Evolutionary conservation across 1,140 invertebrate genomes (phyloP), one percentile per base, ranked within the genome.

Genomic region (Cydia pomonella): DNA sequence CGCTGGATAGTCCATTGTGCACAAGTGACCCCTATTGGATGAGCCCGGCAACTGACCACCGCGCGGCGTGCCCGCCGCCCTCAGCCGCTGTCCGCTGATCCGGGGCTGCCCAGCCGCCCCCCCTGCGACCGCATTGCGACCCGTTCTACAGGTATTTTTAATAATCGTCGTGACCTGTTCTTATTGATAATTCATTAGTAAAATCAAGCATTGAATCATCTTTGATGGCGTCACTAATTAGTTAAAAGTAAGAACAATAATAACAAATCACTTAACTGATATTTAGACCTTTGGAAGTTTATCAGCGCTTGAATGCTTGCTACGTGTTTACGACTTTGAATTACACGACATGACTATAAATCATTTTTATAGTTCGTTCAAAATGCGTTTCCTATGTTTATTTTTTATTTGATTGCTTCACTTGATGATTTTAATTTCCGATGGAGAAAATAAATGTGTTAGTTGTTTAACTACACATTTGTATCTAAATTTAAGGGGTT

Each of bases 141-240:
- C 77, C 72, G 87, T 87, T 85, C 80, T 72, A 79, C 90, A 92
- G 89, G 90, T 92, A 92, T 91, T 88, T 81, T 82, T 53, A 64
- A 83, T 85, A 82, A 81, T 83, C 81, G 76, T 74, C 72, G 73
- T 83, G 81, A 83, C 77, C 79, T 79, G 80, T 79, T 85, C 77
- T 66, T 80, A 77, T 79, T 82, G 78, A 78, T 72, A 79, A 79
- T 47, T 75, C 53, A 59, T 59, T 38, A 50, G 76, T 64, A 66
- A 80, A 77, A 77, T 79, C 64, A 53, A 18, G 50, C 74, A 76
- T 81, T 81, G 78, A 77, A 78, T 79, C 74, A 79, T 77, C 73
- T 29, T 64, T 77, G 79, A 75, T 78, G 77, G 66, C 72, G 72
- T 74, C 73, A n/a, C 69, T 62, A 63, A 59, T 59, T 53, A 59